Percentiles rank a stretch among this genome's conserved stretches.
Conservation (phyloP, 2,888 invertebrate genomes). For the Cremastinae sp. region DNA sequence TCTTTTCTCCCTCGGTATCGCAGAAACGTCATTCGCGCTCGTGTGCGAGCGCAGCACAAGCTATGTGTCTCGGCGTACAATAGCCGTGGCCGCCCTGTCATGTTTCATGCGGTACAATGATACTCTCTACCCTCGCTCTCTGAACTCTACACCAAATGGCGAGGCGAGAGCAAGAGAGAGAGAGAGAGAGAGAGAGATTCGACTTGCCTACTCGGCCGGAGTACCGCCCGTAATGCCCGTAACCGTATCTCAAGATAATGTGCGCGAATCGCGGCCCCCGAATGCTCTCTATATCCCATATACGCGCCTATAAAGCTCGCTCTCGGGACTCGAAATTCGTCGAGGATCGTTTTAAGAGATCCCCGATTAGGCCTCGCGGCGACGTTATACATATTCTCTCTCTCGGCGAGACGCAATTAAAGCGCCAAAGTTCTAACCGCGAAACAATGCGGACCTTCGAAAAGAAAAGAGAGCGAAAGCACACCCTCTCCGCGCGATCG, state of each 20-base stretch:
- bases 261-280: constrained; percentile 68
- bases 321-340: constrained; percentile 36
- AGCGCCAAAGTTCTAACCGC: constrained; percentile 19
- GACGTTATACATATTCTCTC: not conserved
- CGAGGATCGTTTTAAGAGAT: constrained; percentile 44
- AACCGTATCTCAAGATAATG: constrained; percentile 78
- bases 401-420: constrained; percentile 44
- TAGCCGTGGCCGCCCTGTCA: constrained; percentile 74
- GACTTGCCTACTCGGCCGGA: constrained; percentile 65
- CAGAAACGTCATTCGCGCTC: constrained; percentile 21
- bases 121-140: constrained; percentile 68
- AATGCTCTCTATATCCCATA: not conserved
- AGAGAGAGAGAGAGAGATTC: constrained; percentile 49
- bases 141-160: not conserved
- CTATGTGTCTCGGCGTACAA: constrained; percentile 77
- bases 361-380: constrained; percentile 58
- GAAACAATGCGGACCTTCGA: not conserved
- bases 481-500: not conserved
- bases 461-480: not conserved
- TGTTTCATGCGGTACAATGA: constrained; percentile 78
- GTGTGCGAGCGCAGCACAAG: constrained; percentile 54
- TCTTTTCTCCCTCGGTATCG: constrained; percentile 42
- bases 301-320: not conserved
- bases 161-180: constrained; percentile 17
- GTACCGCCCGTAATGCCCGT: constrained; percentile 63